Evolutionary conservation across 2,888 invertebrate genomes (phyloP).

Genomic region (Prosapia bicincta): DNA sequence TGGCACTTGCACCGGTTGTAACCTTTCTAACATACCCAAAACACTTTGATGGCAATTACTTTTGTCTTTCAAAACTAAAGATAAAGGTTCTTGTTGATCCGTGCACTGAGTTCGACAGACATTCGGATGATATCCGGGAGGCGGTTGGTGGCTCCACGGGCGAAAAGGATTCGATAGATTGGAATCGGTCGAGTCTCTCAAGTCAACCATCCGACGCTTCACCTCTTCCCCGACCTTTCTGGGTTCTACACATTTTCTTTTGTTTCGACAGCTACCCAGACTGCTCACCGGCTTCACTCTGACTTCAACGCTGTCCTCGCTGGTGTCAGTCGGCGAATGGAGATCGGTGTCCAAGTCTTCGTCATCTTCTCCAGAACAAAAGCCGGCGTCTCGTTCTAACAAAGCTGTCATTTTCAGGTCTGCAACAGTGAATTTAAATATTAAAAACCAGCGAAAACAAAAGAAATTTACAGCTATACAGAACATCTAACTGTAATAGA

Average conservation of each 20-base stretch:
- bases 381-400: conserved; percentile 19
- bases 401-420: no score
- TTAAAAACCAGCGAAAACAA: no score
- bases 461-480: no score
- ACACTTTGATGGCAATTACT: conserved; percentile 30
- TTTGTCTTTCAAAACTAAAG: conserved; percentile 35
- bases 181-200: conserved; percentile 46
- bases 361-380: conserved; percentile 69
- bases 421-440: no score
- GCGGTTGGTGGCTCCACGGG: conserved; percentile 57
- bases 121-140: conserved; percentile 41
- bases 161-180: conserved; percentile 52
- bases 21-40: conserved; percentile 32
- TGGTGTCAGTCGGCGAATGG: conserved; percentile 60
- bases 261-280: conserved; percentile 54
- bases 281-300: conserved; percentile 54
- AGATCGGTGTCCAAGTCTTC: conserved; percentile 52
- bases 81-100: conserved; percentile 35
- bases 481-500: no score
- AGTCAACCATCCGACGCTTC: conserved; percentile 44
- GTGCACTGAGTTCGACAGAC: conserved; percentile 36
- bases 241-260: conserved; percentile 65
- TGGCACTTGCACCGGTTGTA: not conserved
- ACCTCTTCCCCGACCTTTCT: conserved; percentile 49
- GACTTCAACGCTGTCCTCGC: conserved; percentile 63